Conservation (phyloP, 2,113 vertebrate genomes). For the Candoia aspera region DNA sequence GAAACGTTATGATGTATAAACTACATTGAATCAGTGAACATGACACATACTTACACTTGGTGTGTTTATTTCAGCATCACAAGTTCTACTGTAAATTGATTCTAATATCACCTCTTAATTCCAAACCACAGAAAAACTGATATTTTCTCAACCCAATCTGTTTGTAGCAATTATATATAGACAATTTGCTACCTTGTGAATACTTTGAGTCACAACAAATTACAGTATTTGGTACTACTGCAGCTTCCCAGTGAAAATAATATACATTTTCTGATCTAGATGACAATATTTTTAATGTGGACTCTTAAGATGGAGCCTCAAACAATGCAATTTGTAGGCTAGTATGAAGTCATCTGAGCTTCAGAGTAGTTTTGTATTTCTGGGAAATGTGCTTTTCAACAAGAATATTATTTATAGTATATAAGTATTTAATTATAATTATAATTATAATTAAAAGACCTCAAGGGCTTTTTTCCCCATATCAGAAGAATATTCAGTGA, state of each 20-base stretch:
- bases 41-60: background rate
- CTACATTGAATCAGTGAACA: too few relatives aligned
- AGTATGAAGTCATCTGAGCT: conserved; percentile 14
- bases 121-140: background rate
- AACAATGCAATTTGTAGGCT: background rate
- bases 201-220: background rate
- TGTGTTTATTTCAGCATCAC: background rate
- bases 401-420: conserved; percentile 32
- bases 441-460: background rate
- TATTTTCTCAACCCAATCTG: background rate
- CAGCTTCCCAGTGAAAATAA: background rate
- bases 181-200: background rate
- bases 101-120: background rate
- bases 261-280: conserved; percentile 13
- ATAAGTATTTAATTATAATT: too few relatives aligned
- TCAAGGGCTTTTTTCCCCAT: background rate
- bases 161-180: background rate
- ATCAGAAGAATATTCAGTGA: background rate
- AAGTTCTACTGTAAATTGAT: background rate
- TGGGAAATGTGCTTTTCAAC: background rate
- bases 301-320: conserved; percentile 10
- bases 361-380: conserved; percentile 25
- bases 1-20: too few relatives aligned
- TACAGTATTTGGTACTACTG: background rate
- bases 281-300: background rate